Conservation (phyloP, 2,888 invertebrate species). For the Junonia oenone region DNA sequence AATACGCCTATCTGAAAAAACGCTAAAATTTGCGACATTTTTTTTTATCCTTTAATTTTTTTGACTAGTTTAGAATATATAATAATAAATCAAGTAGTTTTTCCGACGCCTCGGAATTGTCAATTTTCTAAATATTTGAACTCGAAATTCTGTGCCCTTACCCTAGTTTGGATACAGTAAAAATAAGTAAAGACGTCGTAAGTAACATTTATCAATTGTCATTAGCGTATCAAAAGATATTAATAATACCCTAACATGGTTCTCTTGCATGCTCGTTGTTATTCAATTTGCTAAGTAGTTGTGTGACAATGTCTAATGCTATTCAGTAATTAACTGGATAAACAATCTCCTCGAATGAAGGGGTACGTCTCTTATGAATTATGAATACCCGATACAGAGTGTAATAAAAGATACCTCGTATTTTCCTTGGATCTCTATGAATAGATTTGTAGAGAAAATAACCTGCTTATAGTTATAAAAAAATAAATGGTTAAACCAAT, state of each 20-base stretch:
- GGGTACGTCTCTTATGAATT: background rate
- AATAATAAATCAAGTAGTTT: too few species aligned
- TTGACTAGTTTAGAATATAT: too few species aligned
- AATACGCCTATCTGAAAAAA: too few species aligned
- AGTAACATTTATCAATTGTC: background rate
- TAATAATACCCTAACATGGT: background rate
- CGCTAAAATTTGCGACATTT: too few species aligned
- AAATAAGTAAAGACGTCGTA: too few species aligned
- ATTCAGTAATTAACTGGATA: background rate
- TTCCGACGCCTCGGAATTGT: too few species aligned
- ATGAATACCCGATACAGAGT: background rate
- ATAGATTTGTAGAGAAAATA: background rate
- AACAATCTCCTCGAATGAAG: background rate
- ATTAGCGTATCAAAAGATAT: background rate
- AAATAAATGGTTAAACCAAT: too few species aligned
- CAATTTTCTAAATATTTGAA: too few species aligned
- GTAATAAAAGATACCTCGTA: background rate
- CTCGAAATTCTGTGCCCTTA: too few species aligned
- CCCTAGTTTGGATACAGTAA: too few species aligned
- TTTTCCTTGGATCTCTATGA: background rate
- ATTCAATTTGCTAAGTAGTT: slow-evolving; percentile 5
- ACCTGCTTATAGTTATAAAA: background rate
- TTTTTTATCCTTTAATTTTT: too few species aligned
- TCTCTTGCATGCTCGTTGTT: background rate
- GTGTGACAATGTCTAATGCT: background rate